Evolutionary conservation across 2,113 vertebrate genomes (phyloP), one percentile per base, ranked within the genome.

Genomic region (Echinops telfairi): DNA sequence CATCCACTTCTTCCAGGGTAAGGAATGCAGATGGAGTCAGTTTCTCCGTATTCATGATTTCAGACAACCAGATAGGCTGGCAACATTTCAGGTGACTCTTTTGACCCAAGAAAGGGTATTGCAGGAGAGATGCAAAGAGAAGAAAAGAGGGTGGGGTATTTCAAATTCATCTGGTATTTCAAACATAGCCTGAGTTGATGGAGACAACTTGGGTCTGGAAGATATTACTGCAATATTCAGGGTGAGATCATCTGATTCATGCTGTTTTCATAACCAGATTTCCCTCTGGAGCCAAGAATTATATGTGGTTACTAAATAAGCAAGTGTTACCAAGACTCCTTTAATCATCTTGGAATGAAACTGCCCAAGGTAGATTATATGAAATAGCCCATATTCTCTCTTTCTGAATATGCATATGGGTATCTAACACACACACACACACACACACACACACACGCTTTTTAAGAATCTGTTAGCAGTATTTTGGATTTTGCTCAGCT

Each of bases 81-180:
- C 95, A 96, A 95, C 73, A 94, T 96, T 97, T 97, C 97, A 96
- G 66, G 43, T 75, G 93, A 96, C 70, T 88, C 53, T 91, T 58
- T 15, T 95, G 93, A 96, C 94, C 93, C 92, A 82, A 79, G 88
- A 79, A 91, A 95, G 58, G 77, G 92, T 96, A 92, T 66, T 97
- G 71, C 8, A 87, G 89, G 60, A 93, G 95, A 97, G 89, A 84
- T 80, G 68, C 91, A 88, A 62, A 90, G 95, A 94, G 94, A 68
- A 91, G 86, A 97, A 82, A 29, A 43, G 86, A 83, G 75, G 33
- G 20, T 20, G 77, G 58, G 31, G 2, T 89, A 95, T 68, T 40
- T 40, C 40, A 40, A 96, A 70, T 64, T 94, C 93, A 98, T 97
- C 95, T 98, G 96, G 88, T 93, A 97, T 95, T 97, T 95, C 95